Conservation (phyloP, 1,140 invertebrate species). For the Pseudomyrmex sp. region DNA sequence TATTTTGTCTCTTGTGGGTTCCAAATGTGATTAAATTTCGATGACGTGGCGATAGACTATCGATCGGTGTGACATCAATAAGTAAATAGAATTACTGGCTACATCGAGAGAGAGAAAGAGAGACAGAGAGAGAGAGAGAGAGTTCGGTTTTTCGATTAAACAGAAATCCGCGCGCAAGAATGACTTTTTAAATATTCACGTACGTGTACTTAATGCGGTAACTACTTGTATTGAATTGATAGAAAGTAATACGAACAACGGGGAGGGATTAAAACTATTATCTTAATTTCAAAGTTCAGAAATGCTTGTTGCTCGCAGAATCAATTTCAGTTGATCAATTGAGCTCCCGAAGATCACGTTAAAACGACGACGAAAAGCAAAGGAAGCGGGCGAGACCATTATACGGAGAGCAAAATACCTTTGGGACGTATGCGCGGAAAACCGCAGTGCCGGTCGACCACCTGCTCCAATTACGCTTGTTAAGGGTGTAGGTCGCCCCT, state of each 20-base stretch:
- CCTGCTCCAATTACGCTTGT: conserved; percentile 80
- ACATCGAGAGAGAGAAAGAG: too few relatives aligned
- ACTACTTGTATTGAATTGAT: too few relatives aligned
- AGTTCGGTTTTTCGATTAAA: too few relatives aligned
- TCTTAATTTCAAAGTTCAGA: not conserved
- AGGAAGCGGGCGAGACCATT: conserved; percentile 25
- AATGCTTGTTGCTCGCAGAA: not conserved
- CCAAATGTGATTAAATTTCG: too few relatives aligned
- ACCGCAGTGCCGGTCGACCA: conserved; percentile 74
- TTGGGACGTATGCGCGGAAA: conserved; percentile 73
- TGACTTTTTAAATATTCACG: not conserved
- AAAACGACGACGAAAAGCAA: conserved; percentile 22
- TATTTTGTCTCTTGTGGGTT: not conserved
- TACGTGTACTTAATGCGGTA: not conserved
- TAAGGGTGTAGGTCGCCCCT: conserved; percentile 65
- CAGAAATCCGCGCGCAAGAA: too few relatives aligned
- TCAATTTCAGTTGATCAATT: not conserved
- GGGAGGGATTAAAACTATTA: not conserved
- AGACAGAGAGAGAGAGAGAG: too few relatives aligned
- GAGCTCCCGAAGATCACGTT: conserved; percentile 18
- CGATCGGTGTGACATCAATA: too few relatives aligned
- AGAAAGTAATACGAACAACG: not conserved
- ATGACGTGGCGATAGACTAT: too few relatives aligned
- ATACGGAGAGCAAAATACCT: conserved; percentile 68
- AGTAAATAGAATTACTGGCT: too few relatives aligned